Conservation (phyloP, 2,113 vertebrate genomes). For the Anhinga rufa region DNA sequence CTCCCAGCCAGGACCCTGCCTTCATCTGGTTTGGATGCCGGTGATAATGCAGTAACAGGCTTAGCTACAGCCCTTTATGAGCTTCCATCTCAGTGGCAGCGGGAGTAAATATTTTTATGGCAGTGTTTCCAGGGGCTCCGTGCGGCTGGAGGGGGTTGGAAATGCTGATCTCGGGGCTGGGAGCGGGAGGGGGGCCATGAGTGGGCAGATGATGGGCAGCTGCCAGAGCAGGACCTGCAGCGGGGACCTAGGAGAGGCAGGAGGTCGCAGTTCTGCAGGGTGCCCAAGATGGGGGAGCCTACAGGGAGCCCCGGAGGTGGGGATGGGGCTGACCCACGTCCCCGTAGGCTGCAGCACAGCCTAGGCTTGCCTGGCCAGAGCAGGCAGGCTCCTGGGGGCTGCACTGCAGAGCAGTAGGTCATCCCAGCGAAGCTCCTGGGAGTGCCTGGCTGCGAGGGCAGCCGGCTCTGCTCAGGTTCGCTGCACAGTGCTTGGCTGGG, state of each 20-base stretch:
- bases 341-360: fast-evolving
- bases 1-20: background rate
- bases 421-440: background rate
- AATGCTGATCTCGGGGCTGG: background rate
- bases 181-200: background rate
- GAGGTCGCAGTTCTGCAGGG: background rate
- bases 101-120: background rate
- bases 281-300: fast-evolving
- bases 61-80: background rate
- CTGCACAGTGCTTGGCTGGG: background rate
- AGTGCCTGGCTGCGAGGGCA: background rate
- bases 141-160: fast-evolving
- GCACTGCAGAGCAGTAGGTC: fast-evolving
- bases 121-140: background rate
- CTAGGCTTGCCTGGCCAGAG: fast-evolving
- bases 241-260: background rate
- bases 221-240: background rate
- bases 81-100: background rate
- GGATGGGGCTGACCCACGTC: background rate
- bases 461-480: background rate
- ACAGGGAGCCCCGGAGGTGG: background rate
- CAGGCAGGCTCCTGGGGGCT: fast-evolving
- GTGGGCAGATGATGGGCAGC: background rate
- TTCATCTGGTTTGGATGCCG: fast-evolving
- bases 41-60: background rate